Evolutionary conservation across 2,113 vertebrate species (phyloP), one percentile per base, ranked within the genome.

Genomic region (Lethenteron camtschaticum): DNA sequence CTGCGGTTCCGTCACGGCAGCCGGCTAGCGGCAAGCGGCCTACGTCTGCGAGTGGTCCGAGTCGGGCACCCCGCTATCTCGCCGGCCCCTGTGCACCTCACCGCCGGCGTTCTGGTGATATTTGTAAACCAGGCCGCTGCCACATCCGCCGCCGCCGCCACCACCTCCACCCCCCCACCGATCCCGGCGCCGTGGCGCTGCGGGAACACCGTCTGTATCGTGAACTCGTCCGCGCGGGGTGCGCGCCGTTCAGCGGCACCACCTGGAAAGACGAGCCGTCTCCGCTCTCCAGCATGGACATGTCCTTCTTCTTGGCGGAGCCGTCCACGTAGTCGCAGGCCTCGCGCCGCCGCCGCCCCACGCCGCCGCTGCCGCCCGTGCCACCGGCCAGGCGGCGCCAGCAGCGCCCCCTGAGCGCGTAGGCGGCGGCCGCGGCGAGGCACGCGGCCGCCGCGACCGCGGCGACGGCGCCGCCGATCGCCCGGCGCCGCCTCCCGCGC

Each of bases 11-110:
- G 41, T 41, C 41, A 41, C 41, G 41, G 41, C 41, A 41, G 41
- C 41, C 41, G 41, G 41, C 41, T 9, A 66, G 63, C 24, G 24
- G 24, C 24, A n/a, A 66, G 11, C 3, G 63, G 63, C 63, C 24
- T 66, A 66, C 63, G 63, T 66, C 63, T 66, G 63, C n/a, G 63
- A 66, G 24, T 66, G 63, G 63, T 66, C 63, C 63, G 63, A 66
- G 63, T 66, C 63, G 24, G 63, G 63, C n/a, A 66, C 24, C n/a
- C 63, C 63, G 24, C 63, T 66, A 66, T 66, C 63, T 24, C 63
- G n/a, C 63, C 63, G 63, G 63, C 63, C 63, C 24, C 63, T 66
- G n/a, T 66, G n/a, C n/a, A 9, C 63, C 24, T 66, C 63, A 3
- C 63, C 9, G 24, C 63, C n/a, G 41, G 41, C 41, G 41, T 41